Evolutionary conservation across 1,140 invertebrate genomes (phyloP), one percentile per base, ranked within the genome.

Genomic region (Bombus superbus): DNA sequence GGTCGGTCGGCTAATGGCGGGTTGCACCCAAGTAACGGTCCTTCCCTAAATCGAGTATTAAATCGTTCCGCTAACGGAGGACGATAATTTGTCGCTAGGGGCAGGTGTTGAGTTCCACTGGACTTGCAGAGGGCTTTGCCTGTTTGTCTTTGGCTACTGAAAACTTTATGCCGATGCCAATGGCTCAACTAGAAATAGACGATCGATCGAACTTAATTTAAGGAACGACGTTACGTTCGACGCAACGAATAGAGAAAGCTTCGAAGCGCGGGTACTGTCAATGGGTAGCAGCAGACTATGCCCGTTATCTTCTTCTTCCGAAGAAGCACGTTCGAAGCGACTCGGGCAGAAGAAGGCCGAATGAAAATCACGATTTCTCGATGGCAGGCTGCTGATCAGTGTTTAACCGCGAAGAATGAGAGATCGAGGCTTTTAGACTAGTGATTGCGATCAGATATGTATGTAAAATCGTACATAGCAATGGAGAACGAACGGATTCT

Each of bases 11-110:
- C 80, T 89, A 89, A 89, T 89, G 88, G 87, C 35, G 77, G 74
- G 76, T 81, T 68, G 64, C 73, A 47, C 22, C 78, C 59, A 86
- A 86, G 87, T 89, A 89, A 89, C 76, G 84, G 72, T 42, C 88
- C 59, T 81, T 89, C 81, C 84, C 89, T 88, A 88, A 90, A 90
- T 90, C 88, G 83, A 90, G 79, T 90, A 90, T 90, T 85, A 90
- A 90, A 90, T 90, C 82, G 88, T 68, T 82, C 86, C 57, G 73
- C 74, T 87, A 84, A 85, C 74, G 75, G 66, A 68, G 64, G 75
- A 85, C 79, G 85, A 90, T 90, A 88, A 90, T 90, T 86, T 90
- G 89, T 90, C 86, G 85, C 66, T 68, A n/a, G 10, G 73, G 74
- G 76, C 83, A 80, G 81, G 83, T 81, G 83, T 81, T 81, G 66